These are phyloP conservation scores for Macrosteles quadrilineatus DNA, from an alignment of 1,140 invertebrate genomes.

Conservation along the genomic window DNA sequence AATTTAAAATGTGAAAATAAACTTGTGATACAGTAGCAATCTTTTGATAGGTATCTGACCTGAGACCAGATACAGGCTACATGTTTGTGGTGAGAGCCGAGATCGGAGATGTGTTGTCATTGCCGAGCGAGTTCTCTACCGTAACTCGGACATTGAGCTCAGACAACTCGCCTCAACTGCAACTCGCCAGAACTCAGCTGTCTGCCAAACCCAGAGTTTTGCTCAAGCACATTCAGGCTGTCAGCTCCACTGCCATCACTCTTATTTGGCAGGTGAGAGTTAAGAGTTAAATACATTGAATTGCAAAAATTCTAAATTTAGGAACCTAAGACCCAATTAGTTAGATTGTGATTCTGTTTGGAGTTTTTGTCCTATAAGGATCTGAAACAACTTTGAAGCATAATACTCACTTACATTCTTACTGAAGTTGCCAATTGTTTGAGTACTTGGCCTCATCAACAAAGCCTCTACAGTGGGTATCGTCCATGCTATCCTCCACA, in stretches of 20 bases:
- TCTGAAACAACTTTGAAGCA: too few relatives aligned
- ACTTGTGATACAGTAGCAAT: conserved; percentile 56
- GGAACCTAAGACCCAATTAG: too few relatives aligned
- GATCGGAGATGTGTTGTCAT: conserved; percentile 77
- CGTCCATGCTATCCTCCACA: too few relatives aligned
- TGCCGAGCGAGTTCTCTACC: conserved; percentile 62
- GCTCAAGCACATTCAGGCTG: conserved; percentile 73
- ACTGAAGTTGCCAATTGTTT: too few relatives aligned
- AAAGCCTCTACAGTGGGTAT: too few relatives aligned
- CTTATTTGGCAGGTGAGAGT: conserved; percentile 68
- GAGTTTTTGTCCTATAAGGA: too few relatives aligned
- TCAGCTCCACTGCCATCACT: conserved; percentile 79
- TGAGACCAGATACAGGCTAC: conserved; percentile 81
- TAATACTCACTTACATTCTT: too few relatives aligned
- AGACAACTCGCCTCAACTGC: conserved; percentile 71
- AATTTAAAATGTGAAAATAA: too few relatives aligned
- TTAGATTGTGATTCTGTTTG: too few relatives aligned
- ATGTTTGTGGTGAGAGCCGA: conserved; percentile 85
- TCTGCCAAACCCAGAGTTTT: conserved; percentile 81
- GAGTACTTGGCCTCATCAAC: too few relatives aligned
- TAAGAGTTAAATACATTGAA: too few relatives aligned
- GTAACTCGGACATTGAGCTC: conserved; percentile 64
- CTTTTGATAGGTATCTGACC: conserved; percentile 57
- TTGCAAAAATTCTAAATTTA: too few relatives aligned
- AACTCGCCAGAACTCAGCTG: conserved; percentile 74